These are phyloP conservation scores for Ectemnius cavifrons DNA, from an alignment of 2,888 invertebrate species.

Conservation along the genomic window DNA sequence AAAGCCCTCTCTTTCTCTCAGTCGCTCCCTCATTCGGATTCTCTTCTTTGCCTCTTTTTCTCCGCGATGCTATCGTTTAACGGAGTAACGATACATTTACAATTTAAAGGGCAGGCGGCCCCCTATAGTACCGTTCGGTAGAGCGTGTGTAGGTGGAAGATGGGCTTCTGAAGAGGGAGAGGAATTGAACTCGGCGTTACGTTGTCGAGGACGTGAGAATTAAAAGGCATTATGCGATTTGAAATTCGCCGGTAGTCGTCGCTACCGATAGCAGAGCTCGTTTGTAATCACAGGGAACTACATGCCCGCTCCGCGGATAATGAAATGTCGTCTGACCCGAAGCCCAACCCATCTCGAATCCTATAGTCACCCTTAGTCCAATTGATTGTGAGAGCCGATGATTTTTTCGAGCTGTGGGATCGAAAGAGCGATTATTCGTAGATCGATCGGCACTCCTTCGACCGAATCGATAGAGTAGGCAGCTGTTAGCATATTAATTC, in stretches of 20 bases:
- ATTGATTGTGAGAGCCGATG: too few relatives aligned
- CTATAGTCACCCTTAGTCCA: too few relatives aligned
- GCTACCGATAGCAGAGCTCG: background rate
- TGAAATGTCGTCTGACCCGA: too few relatives aligned
- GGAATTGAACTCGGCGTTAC: slow-evolving; percentile 38
- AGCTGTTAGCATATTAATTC: slow-evolving; percentile 7
- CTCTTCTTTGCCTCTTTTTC: slow-evolving; percentile 3
- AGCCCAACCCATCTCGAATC: too few relatives aligned
- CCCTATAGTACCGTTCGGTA: background rate
- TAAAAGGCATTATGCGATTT: slow-evolving; percentile 51
- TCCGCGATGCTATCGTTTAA: slow-evolving; percentile 37
- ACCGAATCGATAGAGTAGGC: too few relatives aligned
- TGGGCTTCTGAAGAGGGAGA: background rate
- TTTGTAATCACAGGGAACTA: slow-evolving; percentile 8
- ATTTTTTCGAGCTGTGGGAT: too few relatives aligned
- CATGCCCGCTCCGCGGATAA: too few relatives aligned
- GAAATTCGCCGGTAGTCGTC: slow-evolving; percentile 13
- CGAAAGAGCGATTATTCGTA: too few relatives aligned
- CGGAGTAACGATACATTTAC: slow-evolving; percentile 52
- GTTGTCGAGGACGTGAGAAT: slow-evolving; percentile 62
- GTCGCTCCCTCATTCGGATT: background rate
- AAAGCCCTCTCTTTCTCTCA: background rate
- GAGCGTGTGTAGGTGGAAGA: too few relatives aligned
- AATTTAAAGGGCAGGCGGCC: slow-evolving; percentile 41
- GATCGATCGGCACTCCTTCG: too few relatives aligned